These are phyloP conservation scores for Kradibia gibbosae DNA, from an alignment of 1,140 invertebrate species.

Conservation along the genomic window DNA sequence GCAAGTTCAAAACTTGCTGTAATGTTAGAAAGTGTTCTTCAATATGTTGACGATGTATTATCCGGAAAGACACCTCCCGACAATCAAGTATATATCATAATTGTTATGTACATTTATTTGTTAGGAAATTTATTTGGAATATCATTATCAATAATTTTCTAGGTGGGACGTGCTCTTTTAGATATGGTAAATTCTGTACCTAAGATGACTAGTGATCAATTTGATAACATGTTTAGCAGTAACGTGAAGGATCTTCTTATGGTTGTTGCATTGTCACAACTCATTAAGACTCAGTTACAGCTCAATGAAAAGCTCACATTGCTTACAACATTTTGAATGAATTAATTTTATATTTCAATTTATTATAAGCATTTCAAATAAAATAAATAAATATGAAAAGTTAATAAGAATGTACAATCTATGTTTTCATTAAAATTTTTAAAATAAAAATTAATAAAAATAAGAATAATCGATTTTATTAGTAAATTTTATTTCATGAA, in stretches of 20 bases:
- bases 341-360: slow-evolving; percentile 31
- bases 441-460: slow-evolving; percentile 21
- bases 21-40: slow-evolving; percentile 85
- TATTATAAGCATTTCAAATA: slow-evolving; percentile 28
- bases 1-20: slow-evolving; percentile 83
- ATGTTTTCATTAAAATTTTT: slow-evolving; percentile 45
- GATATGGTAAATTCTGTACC: slow-evolving; percentile 93
- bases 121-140: too few species aligned
- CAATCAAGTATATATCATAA: slow-evolving; percentile 73
- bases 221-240: slow-evolving; percentile 95
- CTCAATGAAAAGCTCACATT: slow-evolving; percentile 95
- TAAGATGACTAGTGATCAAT: slow-evolving; percentile 90
- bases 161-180: slow-evolving; percentile 87
- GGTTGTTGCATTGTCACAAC: slow-evolving; percentile 94
- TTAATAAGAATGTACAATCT: slow-evolving; percentile 37
- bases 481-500: slow-evolving; percentile 44
- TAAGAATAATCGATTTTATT: slow-evolving; percentile 27
- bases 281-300: slow-evolving; percentile 96
- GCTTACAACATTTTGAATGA: slow-evolving; percentile 78
- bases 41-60: slow-evolving; percentile 91
- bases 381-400: slow-evolving; percentile 15
- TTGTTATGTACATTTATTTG: too few species aligned
- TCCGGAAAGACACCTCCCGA: slow-evolving; percentile 81
- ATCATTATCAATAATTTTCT: slow-evolving; percentile 33
- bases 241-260: slow-evolving; percentile 97